These are phyloP conservation scores for Varecia variegata DNA, from an alignment of 2,797 vertebrate genomes.

Conservation along the genomic window DNA sequence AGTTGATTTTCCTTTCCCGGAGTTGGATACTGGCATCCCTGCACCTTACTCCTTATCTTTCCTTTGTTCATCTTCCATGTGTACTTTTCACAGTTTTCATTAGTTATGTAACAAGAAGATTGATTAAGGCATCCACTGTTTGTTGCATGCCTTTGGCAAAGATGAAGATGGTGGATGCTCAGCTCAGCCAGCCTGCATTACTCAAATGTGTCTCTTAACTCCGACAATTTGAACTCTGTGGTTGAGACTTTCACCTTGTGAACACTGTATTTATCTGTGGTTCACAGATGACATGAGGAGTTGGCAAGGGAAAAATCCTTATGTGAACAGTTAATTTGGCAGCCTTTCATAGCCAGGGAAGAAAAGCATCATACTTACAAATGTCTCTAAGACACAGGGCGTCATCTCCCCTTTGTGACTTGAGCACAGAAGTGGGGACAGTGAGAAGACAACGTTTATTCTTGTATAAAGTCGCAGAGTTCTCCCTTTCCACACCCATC, in stretches of 20 bases:
- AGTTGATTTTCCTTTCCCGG: background rate
- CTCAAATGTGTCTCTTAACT: background rate
- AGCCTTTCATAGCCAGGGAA: slow-evolving; percentile 8
- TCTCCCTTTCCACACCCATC: slow-evolving; percentile 16
- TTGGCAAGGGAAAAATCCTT: background rate
- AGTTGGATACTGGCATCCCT: background rate
- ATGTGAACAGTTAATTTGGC: background rate
- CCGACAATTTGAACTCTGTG: background rate
- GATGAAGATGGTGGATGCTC: background rate
- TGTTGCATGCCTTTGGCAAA: background rate
- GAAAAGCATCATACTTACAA: background rate
- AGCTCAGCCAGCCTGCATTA: background rate
- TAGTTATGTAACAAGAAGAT: background rate
- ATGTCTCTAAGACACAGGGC: background rate
- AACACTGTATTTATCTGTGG: background rate
- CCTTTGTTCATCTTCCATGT: background rate
- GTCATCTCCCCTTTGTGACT: background rate
- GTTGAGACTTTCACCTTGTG: background rate
- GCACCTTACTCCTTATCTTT: background rate
- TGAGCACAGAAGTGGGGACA: background rate
- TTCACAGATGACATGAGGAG: background rate
- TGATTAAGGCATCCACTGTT: background rate
- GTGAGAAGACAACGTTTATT: background rate
- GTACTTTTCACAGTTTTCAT: background rate
- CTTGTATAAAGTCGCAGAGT: background rate